These are phyloP conservation scores for Heterodera carotae DNA, from an alignment of 1,140 invertebrate genomes.

Conservation along the genomic window DNA sequence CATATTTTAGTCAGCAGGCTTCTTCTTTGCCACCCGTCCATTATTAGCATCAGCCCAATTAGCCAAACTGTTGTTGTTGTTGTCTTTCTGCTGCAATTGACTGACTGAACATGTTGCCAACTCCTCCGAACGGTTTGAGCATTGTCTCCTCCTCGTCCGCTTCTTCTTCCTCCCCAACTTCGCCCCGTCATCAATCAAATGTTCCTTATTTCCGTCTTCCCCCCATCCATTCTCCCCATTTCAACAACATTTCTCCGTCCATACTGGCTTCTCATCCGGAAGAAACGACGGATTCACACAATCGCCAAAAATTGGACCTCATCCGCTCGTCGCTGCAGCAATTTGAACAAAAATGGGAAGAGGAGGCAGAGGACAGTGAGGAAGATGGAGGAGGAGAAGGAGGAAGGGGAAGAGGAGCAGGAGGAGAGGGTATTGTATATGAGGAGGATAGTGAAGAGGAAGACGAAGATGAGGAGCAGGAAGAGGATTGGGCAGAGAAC, in stretches of 20 bases:
- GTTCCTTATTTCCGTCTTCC: not conserved
- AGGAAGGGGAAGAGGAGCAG: not conserved
- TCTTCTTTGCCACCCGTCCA: no score
- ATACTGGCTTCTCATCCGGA: not conserved
- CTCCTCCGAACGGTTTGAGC: not conserved
- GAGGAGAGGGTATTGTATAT: no score
- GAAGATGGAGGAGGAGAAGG: not conserved
- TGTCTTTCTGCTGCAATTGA: no score
- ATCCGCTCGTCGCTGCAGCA: not conserved
- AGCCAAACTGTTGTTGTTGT: no score
- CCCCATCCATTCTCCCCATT: not conserved
- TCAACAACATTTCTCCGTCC: not conserved
- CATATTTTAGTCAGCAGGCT: no score
- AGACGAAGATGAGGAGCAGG: slow-evolving; percentile 6
- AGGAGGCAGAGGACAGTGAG: not conserved
- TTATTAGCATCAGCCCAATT: no score
- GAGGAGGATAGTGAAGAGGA: not conserved
- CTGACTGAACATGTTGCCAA: not conserved
- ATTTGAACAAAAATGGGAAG: slow-evolving; percentile 12
- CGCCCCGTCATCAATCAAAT: not conserved
- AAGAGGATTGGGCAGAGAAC: slow-evolving; percentile 6
- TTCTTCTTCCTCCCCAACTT: not conserved
- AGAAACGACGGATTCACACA: not conserved
- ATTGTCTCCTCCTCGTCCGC: not conserved
- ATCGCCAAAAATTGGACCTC: slow-evolving; percentile 7